Evolutionary conservation across 2,113 vertebrate species (phyloP).

Genomic region (Hydrochoerus hydrochaeris): DNA sequence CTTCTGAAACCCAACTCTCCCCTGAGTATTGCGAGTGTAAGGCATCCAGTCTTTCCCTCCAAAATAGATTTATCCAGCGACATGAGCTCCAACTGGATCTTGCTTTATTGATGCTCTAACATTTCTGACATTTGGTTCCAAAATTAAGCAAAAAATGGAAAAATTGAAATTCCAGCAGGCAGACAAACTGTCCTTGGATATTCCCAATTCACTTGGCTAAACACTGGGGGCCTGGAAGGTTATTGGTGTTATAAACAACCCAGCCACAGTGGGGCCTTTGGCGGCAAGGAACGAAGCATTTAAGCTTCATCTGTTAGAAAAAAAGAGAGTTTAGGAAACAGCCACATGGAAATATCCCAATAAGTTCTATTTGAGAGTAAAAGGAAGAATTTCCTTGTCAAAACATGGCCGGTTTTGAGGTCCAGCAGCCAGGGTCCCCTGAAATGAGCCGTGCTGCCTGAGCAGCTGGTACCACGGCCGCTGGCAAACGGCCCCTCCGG

Average conservation of each 20-base stretch:
- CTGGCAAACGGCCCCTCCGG: not conserved
- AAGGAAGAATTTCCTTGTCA: slow-evolving; percentile 44
- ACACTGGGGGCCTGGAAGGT: slow-evolving; percentile 6
- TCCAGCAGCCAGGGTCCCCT: slow-evolving; percentile 38
- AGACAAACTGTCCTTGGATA: slow-evolving; percentile 65
- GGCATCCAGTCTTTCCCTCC: not conserved
- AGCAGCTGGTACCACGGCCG: not conserved
- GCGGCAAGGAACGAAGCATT: slow-evolving; percentile 55
- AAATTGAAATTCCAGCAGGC: slow-evolving; percentile 41
- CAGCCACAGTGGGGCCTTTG: slow-evolving; percentile 40
- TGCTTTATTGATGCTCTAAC: not conserved
- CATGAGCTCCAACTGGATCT: not conserved
- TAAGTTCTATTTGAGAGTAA: slow-evolving; percentile 63
- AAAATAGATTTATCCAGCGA: slow-evolving; percentile 15
- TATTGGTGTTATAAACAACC: slow-evolving; percentile 46
- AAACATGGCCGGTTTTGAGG: slow-evolving; percentile 7
- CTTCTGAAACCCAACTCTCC: not conserved
- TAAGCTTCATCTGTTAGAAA: slow-evolving; percentile 39
- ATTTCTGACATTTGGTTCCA: slow-evolving; percentile 40
- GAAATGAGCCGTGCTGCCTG: not conserved
- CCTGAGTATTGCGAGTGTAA: not conserved
- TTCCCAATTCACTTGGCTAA: slow-evolving; percentile 47
- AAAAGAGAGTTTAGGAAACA: slow-evolving; percentile 67
- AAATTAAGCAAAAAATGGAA: slow-evolving; percentile 60
- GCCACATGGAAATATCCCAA: slow-evolving; percentile 48